Evolutionary conservation across 2,113 vertebrate species (phyloP), one percentile per base, ranked within the genome.

Genomic region (Xyliphius kryptos): DNA sequence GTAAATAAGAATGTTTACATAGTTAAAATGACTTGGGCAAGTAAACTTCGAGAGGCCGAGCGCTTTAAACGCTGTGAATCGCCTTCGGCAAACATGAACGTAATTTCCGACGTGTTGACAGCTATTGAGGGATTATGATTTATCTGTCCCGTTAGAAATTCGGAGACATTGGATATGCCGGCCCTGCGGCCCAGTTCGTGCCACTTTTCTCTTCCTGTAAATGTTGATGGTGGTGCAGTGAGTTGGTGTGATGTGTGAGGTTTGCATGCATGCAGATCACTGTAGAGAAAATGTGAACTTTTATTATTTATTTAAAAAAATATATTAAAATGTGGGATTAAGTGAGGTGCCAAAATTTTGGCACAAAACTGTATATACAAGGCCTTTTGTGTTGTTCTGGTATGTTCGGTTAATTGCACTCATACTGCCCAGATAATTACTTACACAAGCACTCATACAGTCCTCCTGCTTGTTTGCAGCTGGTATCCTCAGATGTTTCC

Each of bases 401-500:
- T 32, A 2, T 32, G 26, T 32, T 32, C 2, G 26, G 26, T 32
- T 32, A 32, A 32, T 46, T 46, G 43, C 43, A 46, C 43, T 46
- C 14, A 46, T 46, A 14, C 13, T 1, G n/a, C n/a, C 6, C 13
- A 46, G 13, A 41, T 14, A 41, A 12, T n/a, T 12, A 13, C n/a
- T 46, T 46, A 46, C 14, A n/a, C n/a, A 41, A n/a, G 14, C 43
- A n/a, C 43, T 46, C n/a, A 14, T 10, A n/a, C n/a, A 14, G n/a
- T n/a, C 5, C 58, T 40, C 49, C 5, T 32, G 54, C 7, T 58
- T 15, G 53, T 43, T 69, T 12, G 6, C 63, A 95, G 92, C 65
- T 95, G 68, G 91, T 93, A 44, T 95, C 91, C 19, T 92, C 92
- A 9, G 92, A 93, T 78, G 79, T 78, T 55, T 80, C 65, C 43